Base-by-base conservation (phyloP, 2,113 vertebrate species). In the Paramisgurnus dabryanus region DNA sequence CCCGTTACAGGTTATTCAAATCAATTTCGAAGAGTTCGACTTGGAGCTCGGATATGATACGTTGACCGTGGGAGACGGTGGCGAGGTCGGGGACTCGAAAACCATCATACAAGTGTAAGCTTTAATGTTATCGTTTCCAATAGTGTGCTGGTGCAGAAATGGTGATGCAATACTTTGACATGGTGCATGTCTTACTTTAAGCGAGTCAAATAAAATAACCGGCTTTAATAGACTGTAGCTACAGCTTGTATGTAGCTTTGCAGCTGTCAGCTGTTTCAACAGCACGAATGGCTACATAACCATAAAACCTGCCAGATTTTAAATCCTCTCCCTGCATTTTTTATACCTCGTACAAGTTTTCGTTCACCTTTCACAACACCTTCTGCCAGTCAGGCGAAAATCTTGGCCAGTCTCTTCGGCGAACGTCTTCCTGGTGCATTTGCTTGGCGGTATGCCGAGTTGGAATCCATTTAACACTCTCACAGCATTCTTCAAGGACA, bases 11-110 rank as follows among this genome's bases (percentile, higher is more conserved):
- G 96, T 99, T 67, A 98, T 99, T 88, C 96, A 99, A 85, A 98
- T 99, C 87, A 98, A 98, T 91, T 99, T 99, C 86, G 97, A 99
- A 90, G 97, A 99, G 91, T 99, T 98, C 79, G 97, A 99, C 90
- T 85, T 99, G 79, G 97, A 99, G 86, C 97, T 97, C 77, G 97
- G 97, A 17, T 99, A 98, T 67, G 97, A 99, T 74, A 98, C 97
- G 0, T 87, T 99, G 47, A 98, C 97, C 10, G 96, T 98, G 61
- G 97, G 97, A 73, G 97, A 99, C 85, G 96, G 96, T 69, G 95
- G 94, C 6, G 96, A 98, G 93, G 97, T 98, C 39, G 97, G 97
- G 58, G 96, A 98, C 86, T 97, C 97, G 5, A 95, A 94, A 89
- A 98, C 95, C 1, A 96, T 99, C 50, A 95, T 99, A 79, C 97